Percentiles rank a stretch among this genome's conserved stretches.
Conservation (phyloP, 2,113 vertebrate genomes). For the Psammodynastes pulverulentus region DNA sequence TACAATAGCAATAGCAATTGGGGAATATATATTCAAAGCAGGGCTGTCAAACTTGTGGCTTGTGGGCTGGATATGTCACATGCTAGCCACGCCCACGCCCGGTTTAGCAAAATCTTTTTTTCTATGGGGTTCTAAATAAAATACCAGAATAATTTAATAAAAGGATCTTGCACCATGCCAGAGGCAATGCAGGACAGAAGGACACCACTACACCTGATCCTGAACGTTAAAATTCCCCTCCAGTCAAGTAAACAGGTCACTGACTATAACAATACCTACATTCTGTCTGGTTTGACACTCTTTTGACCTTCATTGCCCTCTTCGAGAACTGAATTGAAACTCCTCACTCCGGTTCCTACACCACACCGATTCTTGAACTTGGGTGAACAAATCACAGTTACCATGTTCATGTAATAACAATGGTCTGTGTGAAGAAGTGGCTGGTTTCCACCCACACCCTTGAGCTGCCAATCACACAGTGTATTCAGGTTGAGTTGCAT, state of each 20-base stretch:
- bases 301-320: neutral
- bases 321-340: neutral
- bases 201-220: neutral
- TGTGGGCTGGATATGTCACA: no score
- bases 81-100: no score
- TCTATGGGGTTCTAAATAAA: neutral
- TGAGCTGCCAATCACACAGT: neutral
- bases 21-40: neutral
- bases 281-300: neutral
- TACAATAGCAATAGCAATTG: neutral
- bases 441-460: neutral
- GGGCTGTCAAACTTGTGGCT: no score
- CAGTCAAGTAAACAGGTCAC: neutral
- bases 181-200: neutral
- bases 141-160: neutral
- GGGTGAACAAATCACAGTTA: neutral
- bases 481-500: neutral
- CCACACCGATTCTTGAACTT: neutral
- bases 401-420: neutral
- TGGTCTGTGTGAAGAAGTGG: neutral
- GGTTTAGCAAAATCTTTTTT: neutral
- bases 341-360: neutral
- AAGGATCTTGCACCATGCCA: neutral
- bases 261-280: neutral
- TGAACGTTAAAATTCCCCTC: neutral